Conservation (phyloP, 2,888 invertebrate species). For the Nemapogon koenigi region DNA sequence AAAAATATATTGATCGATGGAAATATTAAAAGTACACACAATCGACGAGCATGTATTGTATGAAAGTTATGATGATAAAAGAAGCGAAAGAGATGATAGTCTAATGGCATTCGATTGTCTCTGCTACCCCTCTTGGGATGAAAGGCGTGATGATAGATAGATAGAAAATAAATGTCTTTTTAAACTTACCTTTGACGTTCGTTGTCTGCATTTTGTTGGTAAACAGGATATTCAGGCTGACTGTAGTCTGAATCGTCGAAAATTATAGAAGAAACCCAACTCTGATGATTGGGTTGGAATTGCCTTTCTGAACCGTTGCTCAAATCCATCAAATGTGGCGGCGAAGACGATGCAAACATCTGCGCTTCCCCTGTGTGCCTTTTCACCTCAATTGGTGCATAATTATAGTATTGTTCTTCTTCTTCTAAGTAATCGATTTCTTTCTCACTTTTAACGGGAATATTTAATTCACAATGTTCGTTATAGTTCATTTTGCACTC, state of each 20-base stretch:
- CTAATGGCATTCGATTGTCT: no score
- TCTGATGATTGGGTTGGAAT: conserved; percentile 31
- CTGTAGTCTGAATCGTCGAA: conserved; percentile 35
- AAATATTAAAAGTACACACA: no score
- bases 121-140: no score
- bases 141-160: no score
- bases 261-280: conserved; percentile 15
- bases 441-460: conserved; percentile 49
- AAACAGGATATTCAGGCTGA: conserved; percentile 29
- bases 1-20: no score
- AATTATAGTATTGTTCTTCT: conserved; percentile 45
- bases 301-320: conserved; percentile 44
- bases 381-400: conserved; percentile 41
- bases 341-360: conserved; percentile 41
- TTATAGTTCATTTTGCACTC: conserved; percentile 34
- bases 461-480: conserved; percentile 44
- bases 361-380: conserved; percentile 29
- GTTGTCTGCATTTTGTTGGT: conserved; percentile 32
- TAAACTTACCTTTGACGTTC: conserved; percentile 34
- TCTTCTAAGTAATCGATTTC: conserved; percentile 44
- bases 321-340: conserved; percentile 51
- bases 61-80: no score
- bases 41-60: no score
- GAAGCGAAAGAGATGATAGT: no score
- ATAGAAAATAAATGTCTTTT: no score